A percentile compares a stretch with the other conserved stretches of the same genome.
phyloP scores from a whole-genome alignment of 1,140 invertebrate genomes.

The Zaprionus inermis region DNA sequence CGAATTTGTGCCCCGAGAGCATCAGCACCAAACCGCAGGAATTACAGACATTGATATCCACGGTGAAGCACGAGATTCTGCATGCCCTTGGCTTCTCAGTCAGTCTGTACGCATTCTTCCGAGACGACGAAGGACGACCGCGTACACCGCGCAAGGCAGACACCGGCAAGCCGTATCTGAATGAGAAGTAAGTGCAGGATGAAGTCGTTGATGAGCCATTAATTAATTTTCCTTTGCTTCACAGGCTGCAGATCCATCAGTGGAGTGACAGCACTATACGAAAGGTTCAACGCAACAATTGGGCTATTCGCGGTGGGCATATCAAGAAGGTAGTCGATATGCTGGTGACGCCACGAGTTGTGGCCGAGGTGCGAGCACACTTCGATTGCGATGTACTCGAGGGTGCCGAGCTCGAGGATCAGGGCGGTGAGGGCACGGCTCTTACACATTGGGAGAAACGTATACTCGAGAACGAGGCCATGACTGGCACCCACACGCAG shows the following conservation, averaged over 20 bases:
- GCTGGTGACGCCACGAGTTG: slow-evolving; percentile 96
- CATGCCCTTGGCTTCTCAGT: slow-evolving; percentile 98
- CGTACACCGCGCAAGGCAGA: slow-evolving; percentile 91
- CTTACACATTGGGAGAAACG: slow-evolving; percentile 99
- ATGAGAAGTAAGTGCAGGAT: slow-evolving; percentile 90
- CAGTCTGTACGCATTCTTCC: slow-evolving; percentile 95
- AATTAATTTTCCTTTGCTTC: neutral
- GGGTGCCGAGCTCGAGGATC: slow-evolving; percentile 99
- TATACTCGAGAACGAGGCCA: slow-evolving; percentile 99
- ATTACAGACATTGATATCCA: slow-evolving; percentile 95
- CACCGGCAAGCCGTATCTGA: slow-evolving; percentile 94
- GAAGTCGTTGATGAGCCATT: accelerated
- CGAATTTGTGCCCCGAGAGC: slow-evolving; percentile 98
- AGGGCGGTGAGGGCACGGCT: slow-evolving; percentile 98
- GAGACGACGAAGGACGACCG: slow-evolving; percentile 93
- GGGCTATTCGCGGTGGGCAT: slow-evolving; percentile 92
- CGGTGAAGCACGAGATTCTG: slow-evolving; percentile 99
- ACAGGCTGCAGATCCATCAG: slow-evolving; percentile 94
- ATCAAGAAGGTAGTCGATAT: slow-evolving; percentile 92
- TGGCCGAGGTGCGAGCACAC: slow-evolving; percentile 93
- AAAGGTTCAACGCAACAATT: slow-evolving; percentile 90
- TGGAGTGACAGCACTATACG: slow-evolving; percentile 96
- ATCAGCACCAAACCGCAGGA: slow-evolving; percentile 97
- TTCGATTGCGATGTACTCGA: slow-evolving; percentile 96
- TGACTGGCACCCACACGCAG: slow-evolving; percentile 99